Evolutionary conservation across 2,797 vertebrate genomes (phyloP).

Genomic region (Yasuhikotakia modesta): DNA sequence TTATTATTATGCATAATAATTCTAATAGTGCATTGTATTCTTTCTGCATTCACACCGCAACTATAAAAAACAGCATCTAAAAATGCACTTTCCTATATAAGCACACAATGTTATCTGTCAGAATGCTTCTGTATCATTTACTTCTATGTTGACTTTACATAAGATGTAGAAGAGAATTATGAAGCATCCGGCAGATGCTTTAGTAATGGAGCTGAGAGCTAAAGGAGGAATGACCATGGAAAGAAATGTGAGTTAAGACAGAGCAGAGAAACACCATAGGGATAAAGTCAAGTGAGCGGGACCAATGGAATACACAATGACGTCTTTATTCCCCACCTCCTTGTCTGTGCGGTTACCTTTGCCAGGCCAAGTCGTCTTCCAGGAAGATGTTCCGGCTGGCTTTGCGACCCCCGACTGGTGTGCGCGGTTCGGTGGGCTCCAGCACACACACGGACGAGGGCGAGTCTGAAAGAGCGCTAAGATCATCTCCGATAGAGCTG

Average conservation of each 20-base stretch:
- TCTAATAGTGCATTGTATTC: too few species aligned
- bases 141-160: background rate
- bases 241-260: slow-evolving; percentile 19
- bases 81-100: background rate
- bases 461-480: slow-evolving; percentile 89
- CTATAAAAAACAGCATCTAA: background rate
- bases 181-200: background rate
- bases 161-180: background rate
- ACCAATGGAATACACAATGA: slow-evolving; percentile 28
- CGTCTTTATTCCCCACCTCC: background rate
- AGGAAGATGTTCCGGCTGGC: slow-evolving; percentile 96
- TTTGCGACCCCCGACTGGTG: slow-evolving; percentile 91
- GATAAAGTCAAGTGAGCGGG: slow-evolving; percentile 20
- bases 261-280: slow-evolving; percentile 23
- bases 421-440: slow-evolving; percentile 92
- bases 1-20: too few species aligned
- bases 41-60: background rate
- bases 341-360: slow-evolving; percentile 79
- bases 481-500: slow-evolving; percentile 91
- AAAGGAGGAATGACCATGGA: slow-evolving; percentile 29
- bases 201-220: background rate
- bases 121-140: background rate
- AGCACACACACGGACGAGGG: slow-evolving; percentile 83
- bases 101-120: background rate
- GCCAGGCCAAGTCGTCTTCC: slow-evolving; percentile 95